Evolutionary conservation across 2,888 invertebrate genomes (phyloP), one percentile per base, ranked within the genome.

Genomic region (Tetramorium bicarinatum): DNA sequence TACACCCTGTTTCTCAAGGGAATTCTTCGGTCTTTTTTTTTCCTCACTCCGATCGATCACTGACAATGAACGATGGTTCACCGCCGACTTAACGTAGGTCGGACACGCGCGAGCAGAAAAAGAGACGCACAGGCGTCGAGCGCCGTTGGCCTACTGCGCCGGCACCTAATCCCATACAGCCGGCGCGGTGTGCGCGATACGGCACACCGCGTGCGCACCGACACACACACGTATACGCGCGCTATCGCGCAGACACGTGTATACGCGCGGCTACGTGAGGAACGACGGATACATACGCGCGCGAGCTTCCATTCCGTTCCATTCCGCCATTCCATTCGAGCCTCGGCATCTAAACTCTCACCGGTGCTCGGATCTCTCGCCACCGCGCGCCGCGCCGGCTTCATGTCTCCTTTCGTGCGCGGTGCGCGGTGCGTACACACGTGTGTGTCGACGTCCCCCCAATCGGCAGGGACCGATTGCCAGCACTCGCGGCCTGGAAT

Each of bases 81-180:
- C 13, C 67, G 44, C 25, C 8, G 47, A 21, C 82, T 89, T 89
- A 88, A 87, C 91, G 87, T 91, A 91, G 90, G 90, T 90, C 90
- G 88, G 85, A 89, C 85, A 86, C 89, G 88, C 89, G 88, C 83
- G 86, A 84, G 74, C 74, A 87, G 87, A 91, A 91, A 92, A 91
- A 91, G 92, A 93, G 92, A 93, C 88, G 89, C 90, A 91, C 91
- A 91, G 90, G 91, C 92, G 91, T 88, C 94, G 94, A 94, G 92
- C 91, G 94, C 93, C 91, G 94, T 93, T 94, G 94, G 94, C 94
- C 94, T 94, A 94, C 94, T 94, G 94, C 89, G 92, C 88, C 87
- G 87, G 69, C 85, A 90, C 89, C 91, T 92, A 91, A 90, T 91
- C 91, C 91, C 88, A 84, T 82, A 80, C 80, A 88, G 83, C 86